Conservation (phyloP, 2,797 vertebrate genomes). For the Rhinoraja longicauda region DNA sequence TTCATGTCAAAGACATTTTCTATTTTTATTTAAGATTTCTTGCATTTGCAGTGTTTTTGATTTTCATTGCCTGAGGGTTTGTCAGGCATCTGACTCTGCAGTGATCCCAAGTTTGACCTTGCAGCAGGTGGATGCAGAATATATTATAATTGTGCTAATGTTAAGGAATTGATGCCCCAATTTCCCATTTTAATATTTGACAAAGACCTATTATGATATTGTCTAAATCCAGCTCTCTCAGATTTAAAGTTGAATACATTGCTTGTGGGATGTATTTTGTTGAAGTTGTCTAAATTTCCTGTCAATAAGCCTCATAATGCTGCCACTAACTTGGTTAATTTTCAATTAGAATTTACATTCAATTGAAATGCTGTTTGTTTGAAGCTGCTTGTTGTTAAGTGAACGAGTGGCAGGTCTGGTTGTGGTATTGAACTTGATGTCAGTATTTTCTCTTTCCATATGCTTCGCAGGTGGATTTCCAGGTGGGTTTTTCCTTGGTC, state of each 20-base stretch:
- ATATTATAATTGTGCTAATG: not conserved
- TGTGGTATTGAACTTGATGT: conserved; percentile 27
- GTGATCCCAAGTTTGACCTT: not conserved
- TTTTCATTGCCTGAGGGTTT: not conserved
- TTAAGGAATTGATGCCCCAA: not conserved
- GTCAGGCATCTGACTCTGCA: not conserved
- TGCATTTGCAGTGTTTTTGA: no score
- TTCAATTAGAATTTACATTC: not conserved
- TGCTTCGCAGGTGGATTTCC: conserved; percentile 82
- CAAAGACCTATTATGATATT: not conserved
- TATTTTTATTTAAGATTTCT: no score
- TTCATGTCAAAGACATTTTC: no score
- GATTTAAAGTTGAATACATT: not conserved
- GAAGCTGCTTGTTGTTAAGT: not conserved
- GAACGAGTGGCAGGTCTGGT: not conserved
- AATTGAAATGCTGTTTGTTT: not conserved
- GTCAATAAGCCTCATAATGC: not conserved
- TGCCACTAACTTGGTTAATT: not conserved
- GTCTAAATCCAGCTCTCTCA: not conserved
- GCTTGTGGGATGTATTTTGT: not conserved
- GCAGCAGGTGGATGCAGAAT: not conserved
- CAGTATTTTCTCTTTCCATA: conserved; percentile 37
- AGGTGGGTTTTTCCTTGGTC: conserved; percentile 70
- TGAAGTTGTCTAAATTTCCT: not conserved
- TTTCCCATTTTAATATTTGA: not conserved